Base-by-base conservation (phyloP, 30 jellyfish, hydroid and myxozoan genomes). In the Hydractinia symbiolongicarpus region DNA sequence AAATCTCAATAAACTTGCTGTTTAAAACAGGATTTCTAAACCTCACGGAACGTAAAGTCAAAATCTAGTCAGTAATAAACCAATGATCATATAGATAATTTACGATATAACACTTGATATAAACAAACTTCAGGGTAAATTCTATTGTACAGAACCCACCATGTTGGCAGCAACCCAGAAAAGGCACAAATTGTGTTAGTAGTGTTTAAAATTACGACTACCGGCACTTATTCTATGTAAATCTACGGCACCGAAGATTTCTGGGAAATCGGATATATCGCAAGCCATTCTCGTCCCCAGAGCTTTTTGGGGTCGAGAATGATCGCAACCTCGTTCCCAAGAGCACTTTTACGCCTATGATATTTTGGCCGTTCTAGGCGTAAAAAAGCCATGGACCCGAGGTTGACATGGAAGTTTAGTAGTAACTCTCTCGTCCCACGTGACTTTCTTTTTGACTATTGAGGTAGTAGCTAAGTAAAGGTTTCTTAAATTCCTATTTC, bases 151-250 rank as follows among this genome's bases (percentile, higher is more conserved):
- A 30, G 44, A 9, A 72, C 97, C 90, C 90, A 90, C 97, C 97
- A 90, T 90, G 83, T 90, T 90, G 97, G 82, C 79, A 68, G 85
- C 90, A 81, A 83, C 4, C 19, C 74, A n/a, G 74, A 64, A 64
- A 64, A 51, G 74, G 40, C 74, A 30, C 44, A 30, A 30, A 44
- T 64, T 64, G 19, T 6, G 19, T 44, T 44, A 64, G 7, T 51
- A 6, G 17, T 13, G 16, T n/a, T 51, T 7, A 64, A 64, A 64
- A 51, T 64, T 64, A 64, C 74, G 74, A 64, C 52, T 64, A 64
- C 74, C 74, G 74, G 40, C 44, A 13, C 17, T n/a, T n/a, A 64
- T 13, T 64, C 4, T 7, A n/a, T 64, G 19, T 51, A 51, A n/a
- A 51, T 9, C 16, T 64, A n/a, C 40, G 19, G 40, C 4, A 64